A percentile compares a stretch with the other conserved stretches of the same genome.
These are phyloP conservation scores for Candidula unifasciata DNA, from an alignment of 2,888 invertebrate genomes.

Conservation along the genomic window DNA sequence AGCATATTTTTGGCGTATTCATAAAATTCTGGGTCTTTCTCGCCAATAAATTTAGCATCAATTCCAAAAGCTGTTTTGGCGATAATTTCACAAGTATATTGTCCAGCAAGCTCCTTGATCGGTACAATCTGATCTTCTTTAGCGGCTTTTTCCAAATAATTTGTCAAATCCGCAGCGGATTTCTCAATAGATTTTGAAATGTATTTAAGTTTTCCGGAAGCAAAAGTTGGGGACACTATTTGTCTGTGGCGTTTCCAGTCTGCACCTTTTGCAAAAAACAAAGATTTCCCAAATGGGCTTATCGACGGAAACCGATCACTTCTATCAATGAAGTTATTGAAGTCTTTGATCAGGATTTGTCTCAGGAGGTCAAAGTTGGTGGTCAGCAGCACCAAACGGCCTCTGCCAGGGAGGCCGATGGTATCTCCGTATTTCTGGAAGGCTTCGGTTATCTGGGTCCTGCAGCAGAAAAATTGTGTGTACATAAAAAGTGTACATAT, in stretches of 20 bases:
- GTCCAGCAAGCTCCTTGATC: constrained; percentile 11
- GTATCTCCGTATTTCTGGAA: constrained; percentile 32
- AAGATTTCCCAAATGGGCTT: constrained; percentile 24
- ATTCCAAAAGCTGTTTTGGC: constrained; percentile 47
- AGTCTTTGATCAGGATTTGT: constrained; percentile 40
- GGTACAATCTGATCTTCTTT: neutral
- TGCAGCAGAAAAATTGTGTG: neutral
- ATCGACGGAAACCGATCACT: neutral
- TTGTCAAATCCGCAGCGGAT: constrained; percentile 1
- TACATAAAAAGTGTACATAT: too few relatives aligned
- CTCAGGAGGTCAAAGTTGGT: constrained; percentile 34
- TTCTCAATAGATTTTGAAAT: constrained; percentile 13
- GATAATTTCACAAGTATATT: constrained; percentile 35
- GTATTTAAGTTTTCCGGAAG: constrained; percentile 38
- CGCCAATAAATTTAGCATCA: constrained; percentile 29
- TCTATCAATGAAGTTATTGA: constrained; percentile 40
- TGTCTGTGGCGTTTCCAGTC: constrained; percentile 37
- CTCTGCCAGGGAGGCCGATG: neutral
- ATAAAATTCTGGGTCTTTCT: constrained; percentile 7
- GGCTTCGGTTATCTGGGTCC: neutral
- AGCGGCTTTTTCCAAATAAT: constrained; percentile 21
- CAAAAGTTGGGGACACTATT: constrained; percentile 38
- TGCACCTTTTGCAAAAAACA: constrained; percentile 31
- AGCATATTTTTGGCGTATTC: constrained; percentile 25
- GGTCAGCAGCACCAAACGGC: neutral